Base-by-base conservation (phyloP, 2,797 vertebrate genomes). In the Lutjanus argentimaculatus region DNA sequence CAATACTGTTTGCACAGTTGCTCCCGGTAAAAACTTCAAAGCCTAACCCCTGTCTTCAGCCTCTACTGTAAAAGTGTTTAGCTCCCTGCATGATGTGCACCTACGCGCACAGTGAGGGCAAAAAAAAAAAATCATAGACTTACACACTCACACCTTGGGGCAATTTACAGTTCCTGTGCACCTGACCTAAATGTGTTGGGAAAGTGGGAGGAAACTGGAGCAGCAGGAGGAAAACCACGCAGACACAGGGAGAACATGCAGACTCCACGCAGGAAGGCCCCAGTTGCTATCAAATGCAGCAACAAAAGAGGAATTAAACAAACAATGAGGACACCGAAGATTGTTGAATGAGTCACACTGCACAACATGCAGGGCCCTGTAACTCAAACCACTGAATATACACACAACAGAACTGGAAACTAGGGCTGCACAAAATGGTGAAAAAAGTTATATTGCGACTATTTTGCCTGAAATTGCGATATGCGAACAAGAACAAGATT, bases 151-250 rank as follows among this genome's bases (percentile, higher is more conserved):
- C 52, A 63, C 73, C 22, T n/a, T 0, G 6, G 66, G 65, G 55
- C 62, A 17, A 66, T 69, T 58, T 61, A 45, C 15, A 30, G 59
- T 43, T 70, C 65, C 59, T 19, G 40, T 22, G 40, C 46, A 21
- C 8, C 66, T 77, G 64, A 77, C 59, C 65, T 46, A n/a, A 69
- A 70, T 67, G 55, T 73, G 45, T 72, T 43, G 67, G 36, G 15
- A 42, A 53, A 70, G 15, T 19, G 52, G 64, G 15, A 75, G 63
- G 56, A 85, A 75, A 71, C 42, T 62, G 48, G 51, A 75, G 46
- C 67, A 67, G 15, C 3, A n/a, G 42, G 25, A 64, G 63, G 22
- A 56, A 56, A 51, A 30, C 3, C 3, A 45, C 3, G 15, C 49
- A 51, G 7, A 3, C 67, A 75, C 6, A 3, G 2, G 5, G n/a